Conservation (phyloP, 2,113 vertebrate species). For the Hyaena hyaena region DNA sequence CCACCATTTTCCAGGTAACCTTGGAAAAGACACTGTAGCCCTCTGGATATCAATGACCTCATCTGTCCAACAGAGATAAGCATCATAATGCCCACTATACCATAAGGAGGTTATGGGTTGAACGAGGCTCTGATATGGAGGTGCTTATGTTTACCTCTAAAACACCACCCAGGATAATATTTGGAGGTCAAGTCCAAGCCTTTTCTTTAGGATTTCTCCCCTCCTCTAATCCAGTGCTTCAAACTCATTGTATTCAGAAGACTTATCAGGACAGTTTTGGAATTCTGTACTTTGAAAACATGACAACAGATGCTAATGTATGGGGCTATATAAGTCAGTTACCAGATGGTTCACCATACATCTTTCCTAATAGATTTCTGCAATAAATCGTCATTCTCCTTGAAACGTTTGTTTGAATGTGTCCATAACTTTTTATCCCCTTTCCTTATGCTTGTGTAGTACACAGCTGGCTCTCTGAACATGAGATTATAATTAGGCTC, state of each 20-base stretch:
- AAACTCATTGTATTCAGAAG: constrained; percentile 39
- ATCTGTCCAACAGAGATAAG: background rate
- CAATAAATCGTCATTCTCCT: constrained; percentile 66
- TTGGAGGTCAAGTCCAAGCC: background rate
- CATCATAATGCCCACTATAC: background rate
- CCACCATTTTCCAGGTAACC: background rate
- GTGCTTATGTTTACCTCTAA: background rate
- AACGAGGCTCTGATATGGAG: background rate
- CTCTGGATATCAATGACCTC: background rate
- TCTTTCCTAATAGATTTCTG: constrained; percentile 70
- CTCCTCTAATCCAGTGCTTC: background rate
- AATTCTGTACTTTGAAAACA: constrained; percentile 65
- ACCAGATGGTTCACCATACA: constrained; percentile 58
- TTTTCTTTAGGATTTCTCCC: background rate
- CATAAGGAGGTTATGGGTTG: background rate
- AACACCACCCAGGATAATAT: background rate
- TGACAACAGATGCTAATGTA: constrained; percentile 70
- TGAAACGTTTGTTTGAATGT: constrained; percentile 60
- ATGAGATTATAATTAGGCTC: constrained; percentile 5
- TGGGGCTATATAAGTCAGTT: constrained; percentile 63
- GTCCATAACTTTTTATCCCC: constrained; percentile 53
- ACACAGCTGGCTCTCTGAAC: constrained; percentile 32
- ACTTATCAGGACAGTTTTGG: constrained; percentile 67
- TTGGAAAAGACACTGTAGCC: background rate
- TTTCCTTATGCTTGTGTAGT: constrained; percentile 53